Evolutionary conservation across 2,888 invertebrate species (phyloP), one percentile per base, ranked within the genome.

Genomic region (Periphyllus acericola): DNA sequence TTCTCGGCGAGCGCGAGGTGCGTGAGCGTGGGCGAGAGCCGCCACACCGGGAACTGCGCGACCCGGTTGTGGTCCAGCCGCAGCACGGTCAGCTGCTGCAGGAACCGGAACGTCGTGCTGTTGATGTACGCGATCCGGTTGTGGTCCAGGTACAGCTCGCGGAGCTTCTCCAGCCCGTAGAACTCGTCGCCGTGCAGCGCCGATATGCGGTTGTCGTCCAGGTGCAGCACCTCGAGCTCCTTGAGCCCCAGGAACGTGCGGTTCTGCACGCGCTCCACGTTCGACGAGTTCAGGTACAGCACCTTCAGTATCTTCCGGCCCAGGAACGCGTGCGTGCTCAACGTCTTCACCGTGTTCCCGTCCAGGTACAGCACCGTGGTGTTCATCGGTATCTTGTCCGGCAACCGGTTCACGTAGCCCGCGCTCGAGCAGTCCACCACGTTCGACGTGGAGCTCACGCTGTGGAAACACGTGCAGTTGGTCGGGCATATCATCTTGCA

Each of bases 401-500:
- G 96, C 90, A 96, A 93, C 90, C 93, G 93, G 91, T 94, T 94
- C 82, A 93, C 92, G 91, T 95, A 95, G 82, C 94, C 95, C 89
- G 95, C 94, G 89, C 93, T 93, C 80, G 95, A 95, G 91, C 96
- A 96, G 92, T 96, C 96, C 83, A 96, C 96, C 80, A 96, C 95
- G 92, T 96, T 96, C 34, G 96, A 96, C 76, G 95, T 94, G 96
- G 96, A 97, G 40, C 95, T 95, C 91, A 96, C 95, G 92, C 97
- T 97, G 91, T 96, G 96, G 92, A 96, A 97, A 92, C 97, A 97
- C 87, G 95, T 95, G 92, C 97, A 97, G 91, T 96, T 96, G 88
- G 93, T 93, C 40, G 97, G 97, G 91, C 97, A 97, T 83, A 96
- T 96, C 95, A 96, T 96, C 93, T 97, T 96, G 92, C 97, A 97